These are phyloP conservation scores for Drosophila nebulosa DNA, from an alignment of 1,140 invertebrate species.

Conservation along the genomic window DNA sequence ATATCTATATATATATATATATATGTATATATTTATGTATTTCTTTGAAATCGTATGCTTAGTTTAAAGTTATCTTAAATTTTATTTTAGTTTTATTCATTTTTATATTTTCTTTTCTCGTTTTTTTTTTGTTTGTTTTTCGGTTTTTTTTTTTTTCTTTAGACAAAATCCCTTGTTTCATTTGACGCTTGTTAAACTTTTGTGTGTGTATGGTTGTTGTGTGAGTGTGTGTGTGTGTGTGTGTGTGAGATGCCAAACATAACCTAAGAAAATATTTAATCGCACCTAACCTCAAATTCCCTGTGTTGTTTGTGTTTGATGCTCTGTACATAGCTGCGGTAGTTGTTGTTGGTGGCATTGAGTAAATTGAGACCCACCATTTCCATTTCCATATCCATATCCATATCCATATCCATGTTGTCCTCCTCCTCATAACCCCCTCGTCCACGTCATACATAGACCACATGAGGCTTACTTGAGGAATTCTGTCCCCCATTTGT, in stretches of 20 bases:
- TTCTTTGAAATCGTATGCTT: conserved; percentile 49
- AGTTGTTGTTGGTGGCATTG: conserved; percentile 58
- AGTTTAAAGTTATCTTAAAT: conserved; percentile 37
- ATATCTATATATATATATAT: conserved; percentile 9
- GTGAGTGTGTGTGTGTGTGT: conserved; percentile 22
- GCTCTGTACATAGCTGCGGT: conserved; percentile 66
- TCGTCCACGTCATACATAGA: conserved; percentile 81
- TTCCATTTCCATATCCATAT: too few relatives aligned
- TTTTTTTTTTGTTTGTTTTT: conserved; percentile 55
- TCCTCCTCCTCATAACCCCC: conserved; percentile 11
- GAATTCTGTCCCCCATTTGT: conserved; percentile 5
- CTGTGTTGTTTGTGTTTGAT: conserved; percentile 41
- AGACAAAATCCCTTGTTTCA: conserved; percentile 80
- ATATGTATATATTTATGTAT: conserved; percentile 18
- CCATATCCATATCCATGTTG: too few relatives aligned
- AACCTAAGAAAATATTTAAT: conserved; percentile 5
- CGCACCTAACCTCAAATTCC: conserved; percentile 20
- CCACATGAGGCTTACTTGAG: conserved; percentile 73
- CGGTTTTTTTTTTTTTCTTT: conserved; percentile 61
- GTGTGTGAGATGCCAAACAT: conserved; percentile 16
- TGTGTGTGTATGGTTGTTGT: conserved; percentile 34
- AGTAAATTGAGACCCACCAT: conserved; percentile 52
- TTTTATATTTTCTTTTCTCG: conserved; percentile 18
- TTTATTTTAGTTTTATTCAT: conserved; percentile 37
- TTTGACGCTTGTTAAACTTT: conserved; percentile 80